Conservation (phyloP, 2,113 vertebrate genomes). For the Apodemus sylvaticus region DNA sequence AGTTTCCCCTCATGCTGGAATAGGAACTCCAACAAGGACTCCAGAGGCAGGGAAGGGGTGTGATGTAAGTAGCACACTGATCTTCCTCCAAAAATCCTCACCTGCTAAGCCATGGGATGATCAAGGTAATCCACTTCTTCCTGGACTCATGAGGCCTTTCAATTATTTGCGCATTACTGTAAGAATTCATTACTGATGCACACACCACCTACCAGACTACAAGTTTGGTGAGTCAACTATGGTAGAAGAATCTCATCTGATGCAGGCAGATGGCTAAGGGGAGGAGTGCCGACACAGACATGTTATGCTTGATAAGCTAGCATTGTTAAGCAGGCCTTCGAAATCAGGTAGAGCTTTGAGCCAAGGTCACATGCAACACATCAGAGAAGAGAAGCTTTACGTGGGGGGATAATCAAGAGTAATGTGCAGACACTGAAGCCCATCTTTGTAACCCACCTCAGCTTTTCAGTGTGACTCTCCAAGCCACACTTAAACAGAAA, state of each 20-base stretch:
- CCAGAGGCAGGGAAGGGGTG: neutral
- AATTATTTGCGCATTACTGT: rapidly evolving
- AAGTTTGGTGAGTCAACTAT: neutral
- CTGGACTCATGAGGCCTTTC: neutral
- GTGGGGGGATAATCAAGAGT: neutral
- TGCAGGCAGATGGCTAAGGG: neutral
- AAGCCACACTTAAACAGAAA: neutral
- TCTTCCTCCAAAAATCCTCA: neutral
- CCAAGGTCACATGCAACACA: neutral
- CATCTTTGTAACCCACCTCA: neutral
- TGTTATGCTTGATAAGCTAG: neutral
- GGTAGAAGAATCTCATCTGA: neutral
- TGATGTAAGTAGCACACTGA: neutral
- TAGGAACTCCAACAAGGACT: neutral
- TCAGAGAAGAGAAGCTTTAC: neutral
- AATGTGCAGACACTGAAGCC: neutral
- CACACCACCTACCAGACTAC: neutral
- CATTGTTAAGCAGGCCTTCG: neutral
- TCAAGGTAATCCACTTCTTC: neutral
- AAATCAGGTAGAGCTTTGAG: neutral
- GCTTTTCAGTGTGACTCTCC: neutral
- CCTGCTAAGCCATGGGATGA: neutral
- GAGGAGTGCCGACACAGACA: neutral
- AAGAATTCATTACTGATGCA: neutral
- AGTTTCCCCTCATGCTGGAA: neutral